Conservation (phyloP, 2,888 invertebrate species). For the Cheilosia soror region DNA sequence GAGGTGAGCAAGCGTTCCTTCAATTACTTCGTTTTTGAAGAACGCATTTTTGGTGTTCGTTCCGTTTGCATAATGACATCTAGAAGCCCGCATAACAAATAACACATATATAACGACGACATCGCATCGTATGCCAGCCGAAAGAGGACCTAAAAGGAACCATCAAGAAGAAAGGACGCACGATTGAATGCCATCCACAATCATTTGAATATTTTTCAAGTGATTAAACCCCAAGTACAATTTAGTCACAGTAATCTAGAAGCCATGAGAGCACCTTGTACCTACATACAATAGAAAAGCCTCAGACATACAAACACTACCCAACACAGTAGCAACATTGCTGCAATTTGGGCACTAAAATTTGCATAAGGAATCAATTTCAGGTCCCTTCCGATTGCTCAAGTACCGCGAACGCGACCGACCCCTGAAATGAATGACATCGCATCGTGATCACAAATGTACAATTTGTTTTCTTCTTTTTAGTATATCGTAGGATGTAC, state of each 20-base stretch:
- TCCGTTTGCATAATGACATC: constrained; percentile 18
- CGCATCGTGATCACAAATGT: constrained; percentile 66
- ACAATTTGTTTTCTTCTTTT: constrained; percentile 62
- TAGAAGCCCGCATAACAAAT: constrained; percentile 69
- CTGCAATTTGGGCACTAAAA: constrained; percentile 73
- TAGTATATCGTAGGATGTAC: constrained; percentile 18
- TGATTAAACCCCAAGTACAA: constrained; percentile 73
- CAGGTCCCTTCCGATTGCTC: constrained; percentile 67
- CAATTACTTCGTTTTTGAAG: constrained; percentile 59
- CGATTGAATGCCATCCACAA: constrained; percentile 73
- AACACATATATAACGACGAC: constrained; percentile 25
- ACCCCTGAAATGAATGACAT: constrained; percentile 55
- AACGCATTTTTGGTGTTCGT: constrained; percentile 43
- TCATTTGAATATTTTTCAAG: constrained; percentile 76
- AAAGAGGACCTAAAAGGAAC: constrained; percentile 2
- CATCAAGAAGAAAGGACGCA: constrained; percentile 53
- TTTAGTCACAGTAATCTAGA: constrained; percentile 71
- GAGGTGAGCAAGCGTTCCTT: constrained; percentile 68
- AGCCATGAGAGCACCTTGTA: constrained; percentile 17
- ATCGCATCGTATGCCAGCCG: constrained; percentile 9
- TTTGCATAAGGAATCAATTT: constrained; percentile 76
- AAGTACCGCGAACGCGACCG: constrained; percentile 20
- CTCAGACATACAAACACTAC: neutral
- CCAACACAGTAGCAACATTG: constrained; percentile 50
- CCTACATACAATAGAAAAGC: constrained; percentile 3